Evolutionary conservation across 2,888 invertebrate genomes (phyloP).

Genomic region (Callosobruchus maculatus): DNA sequence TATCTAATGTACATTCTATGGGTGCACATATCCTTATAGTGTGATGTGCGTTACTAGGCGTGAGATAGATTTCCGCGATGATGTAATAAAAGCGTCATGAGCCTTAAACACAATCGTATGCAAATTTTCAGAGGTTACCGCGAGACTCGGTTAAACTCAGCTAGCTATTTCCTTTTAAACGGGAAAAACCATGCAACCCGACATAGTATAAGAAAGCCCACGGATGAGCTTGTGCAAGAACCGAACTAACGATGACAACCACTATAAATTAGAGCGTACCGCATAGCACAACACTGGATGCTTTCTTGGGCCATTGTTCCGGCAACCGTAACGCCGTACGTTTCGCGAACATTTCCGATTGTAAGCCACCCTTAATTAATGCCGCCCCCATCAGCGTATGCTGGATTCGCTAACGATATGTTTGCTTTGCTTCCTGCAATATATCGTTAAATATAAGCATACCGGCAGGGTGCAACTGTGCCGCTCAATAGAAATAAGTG

Average conservation of each 20-base stretch:
- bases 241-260: neutral
- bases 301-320: neutral
- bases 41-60: too few relatives aligned
- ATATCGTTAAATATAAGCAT: neutral
- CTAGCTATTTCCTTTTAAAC: too few relatives aligned
- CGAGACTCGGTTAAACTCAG: too few relatives aligned
- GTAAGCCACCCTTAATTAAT: neutral
- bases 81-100: too few relatives aligned
- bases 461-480: neutral
- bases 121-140: too few relatives aligned
- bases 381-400: neutral
- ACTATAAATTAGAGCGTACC: neutral
- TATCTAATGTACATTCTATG: too few relatives aligned
- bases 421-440: neutral
- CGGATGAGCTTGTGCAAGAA: neutral
- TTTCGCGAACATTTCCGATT: neutral
- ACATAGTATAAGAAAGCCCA: neutral
- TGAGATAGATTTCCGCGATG: too few relatives aligned
- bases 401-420: neutral
- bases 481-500: neutral
- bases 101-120: too few relatives aligned
- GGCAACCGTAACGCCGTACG: neutral
- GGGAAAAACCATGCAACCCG: too few relatives aligned
- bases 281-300: neutral
- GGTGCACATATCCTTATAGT: too few relatives aligned